These are phyloP conservation scores for Hippopotamyrus pictus DNA, from an alignment of 2,797 vertebrate species.

Conservation along the genomic window DNA sequence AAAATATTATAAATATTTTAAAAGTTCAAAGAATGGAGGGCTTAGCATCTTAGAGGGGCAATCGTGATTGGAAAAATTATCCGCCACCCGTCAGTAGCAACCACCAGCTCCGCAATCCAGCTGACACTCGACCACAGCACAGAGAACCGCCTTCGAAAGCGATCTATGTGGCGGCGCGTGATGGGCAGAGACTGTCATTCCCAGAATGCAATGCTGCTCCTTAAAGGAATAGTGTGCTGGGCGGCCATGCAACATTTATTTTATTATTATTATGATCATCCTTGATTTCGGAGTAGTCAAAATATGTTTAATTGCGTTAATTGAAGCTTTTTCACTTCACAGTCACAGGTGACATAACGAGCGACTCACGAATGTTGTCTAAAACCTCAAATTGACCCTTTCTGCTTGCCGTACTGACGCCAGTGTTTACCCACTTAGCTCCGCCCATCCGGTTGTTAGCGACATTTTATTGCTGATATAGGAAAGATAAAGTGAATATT, in stretches of 20 bases:
- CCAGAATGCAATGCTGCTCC: slow-evolving; percentile 56
- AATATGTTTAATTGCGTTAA: not conserved
- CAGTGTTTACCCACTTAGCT: slow-evolving; percentile 23
- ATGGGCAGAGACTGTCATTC: slow-evolving; percentile 48
- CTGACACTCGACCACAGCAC: not conserved
- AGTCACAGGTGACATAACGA: not conserved
- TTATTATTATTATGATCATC: not conserved
- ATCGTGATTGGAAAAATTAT: not conserved
- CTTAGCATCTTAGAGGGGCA: not conserved
- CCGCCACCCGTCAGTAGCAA: not conserved
- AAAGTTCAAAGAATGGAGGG: not conserved
- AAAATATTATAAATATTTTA: not conserved
- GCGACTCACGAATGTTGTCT: not conserved
- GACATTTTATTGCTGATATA: slow-evolving; percentile 16
- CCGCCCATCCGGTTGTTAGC: not conserved
- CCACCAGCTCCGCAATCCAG: not conserved
- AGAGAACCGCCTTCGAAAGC: slow-evolving; percentile 12
- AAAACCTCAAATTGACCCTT: not conserved
- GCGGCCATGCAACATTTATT: not conserved
- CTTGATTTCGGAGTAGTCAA: not conserved
- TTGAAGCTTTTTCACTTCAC: not conserved
- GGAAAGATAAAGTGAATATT: not conserved
- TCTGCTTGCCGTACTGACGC: slow-evolving; percentile 20
- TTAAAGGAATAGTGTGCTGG: not conserved
- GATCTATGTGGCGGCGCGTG: slow-evolving; percentile 22